Percentiles rank a stretch among this genome's conserved stretches.
Conservation (phyloP, 1,140 invertebrate genomes). For the Drosophila fuyamai region DNA sequence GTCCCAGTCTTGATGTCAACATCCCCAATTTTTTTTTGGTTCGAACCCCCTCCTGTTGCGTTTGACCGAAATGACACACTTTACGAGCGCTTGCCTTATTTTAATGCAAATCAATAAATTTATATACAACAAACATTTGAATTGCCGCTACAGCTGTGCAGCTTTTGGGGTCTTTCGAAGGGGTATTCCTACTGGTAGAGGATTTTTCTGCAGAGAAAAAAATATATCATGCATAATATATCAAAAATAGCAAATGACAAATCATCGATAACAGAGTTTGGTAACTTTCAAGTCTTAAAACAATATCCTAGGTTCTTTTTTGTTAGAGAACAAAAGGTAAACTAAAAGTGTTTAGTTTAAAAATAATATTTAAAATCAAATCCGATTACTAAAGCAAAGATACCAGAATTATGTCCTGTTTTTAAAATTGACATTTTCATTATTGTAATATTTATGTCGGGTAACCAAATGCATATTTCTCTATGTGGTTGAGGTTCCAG, state of each 20-base stretch:
- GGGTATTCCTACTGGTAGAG: not conserved
- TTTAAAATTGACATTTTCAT: too few relatives aligned
- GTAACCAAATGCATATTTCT: not conserved
- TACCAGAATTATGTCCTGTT: too few relatives aligned
- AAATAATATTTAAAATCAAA: too few relatives aligned
- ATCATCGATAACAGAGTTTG: too few relatives aligned
- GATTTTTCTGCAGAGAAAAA: not conserved
- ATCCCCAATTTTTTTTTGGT: slow-evolving; percentile 4
- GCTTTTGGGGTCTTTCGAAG: not conserved
- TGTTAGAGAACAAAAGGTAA: too few relatives aligned
- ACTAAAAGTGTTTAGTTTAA: too few relatives aligned
- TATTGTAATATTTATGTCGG: too few relatives aligned
- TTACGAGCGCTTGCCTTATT: slow-evolving; percentile 40
- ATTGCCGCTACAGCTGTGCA: slow-evolving; percentile 56
- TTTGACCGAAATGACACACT: slow-evolving; percentile 49
- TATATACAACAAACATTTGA: slow-evolving; percentile 54
- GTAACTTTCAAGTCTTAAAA: too few relatives aligned
- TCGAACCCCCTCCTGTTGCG: slow-evolving; percentile 15
- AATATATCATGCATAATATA: not conserved
- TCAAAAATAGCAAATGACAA: too few relatives aligned
- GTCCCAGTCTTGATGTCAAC: slow-evolving; percentile 5
- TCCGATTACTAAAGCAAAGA: too few relatives aligned
- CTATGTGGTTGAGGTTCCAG: not conserved
- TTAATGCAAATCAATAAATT: slow-evolving; percentile 73
- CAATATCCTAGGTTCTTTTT: too few relatives aligned